Conservation (phyloP, 1,140 invertebrate genomes). For the Colletes gigas region DNA sequence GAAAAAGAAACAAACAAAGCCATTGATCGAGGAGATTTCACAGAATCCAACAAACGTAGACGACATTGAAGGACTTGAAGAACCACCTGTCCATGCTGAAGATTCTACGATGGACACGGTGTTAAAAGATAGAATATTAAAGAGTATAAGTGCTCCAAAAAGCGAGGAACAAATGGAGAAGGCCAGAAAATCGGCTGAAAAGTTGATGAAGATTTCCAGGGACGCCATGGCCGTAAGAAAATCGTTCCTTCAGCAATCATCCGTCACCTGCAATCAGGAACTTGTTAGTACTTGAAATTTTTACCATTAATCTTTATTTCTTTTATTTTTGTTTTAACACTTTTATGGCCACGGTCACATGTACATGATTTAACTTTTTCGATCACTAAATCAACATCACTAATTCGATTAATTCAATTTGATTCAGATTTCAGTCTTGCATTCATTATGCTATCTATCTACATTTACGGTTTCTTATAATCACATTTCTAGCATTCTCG, state of each 20-base stretch:
- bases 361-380: no score
- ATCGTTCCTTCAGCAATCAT: background rate
- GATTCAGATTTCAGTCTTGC: no score
- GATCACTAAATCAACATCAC: no score
- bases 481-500: no score
- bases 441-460: no score
- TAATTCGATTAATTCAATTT: no score
- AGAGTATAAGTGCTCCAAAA: slow-evolving; percentile 31
- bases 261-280: background rate
- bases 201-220: slow-evolving; percentile 29
- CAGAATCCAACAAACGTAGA: background rate
- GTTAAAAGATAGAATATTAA: slow-evolving; percentile 33
- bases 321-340: background rate
- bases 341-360: no score
- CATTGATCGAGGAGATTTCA: slow-evolving; percentile 46
- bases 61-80: background rate
- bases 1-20: slow-evolving; percentile 22
- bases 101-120: slow-evolving; percentile 8
- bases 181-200: slow-evolving; percentile 18
- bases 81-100: background rate
- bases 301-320: background rate
- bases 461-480: no score
- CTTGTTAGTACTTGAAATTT: background rate
- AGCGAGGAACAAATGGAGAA: slow-evolving; percentile 17
- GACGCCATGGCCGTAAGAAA: slow-evolving; percentile 30